Base-by-base conservation (phyloP, 2,113 vertebrate species). In the Sula dactylatra region DNA sequence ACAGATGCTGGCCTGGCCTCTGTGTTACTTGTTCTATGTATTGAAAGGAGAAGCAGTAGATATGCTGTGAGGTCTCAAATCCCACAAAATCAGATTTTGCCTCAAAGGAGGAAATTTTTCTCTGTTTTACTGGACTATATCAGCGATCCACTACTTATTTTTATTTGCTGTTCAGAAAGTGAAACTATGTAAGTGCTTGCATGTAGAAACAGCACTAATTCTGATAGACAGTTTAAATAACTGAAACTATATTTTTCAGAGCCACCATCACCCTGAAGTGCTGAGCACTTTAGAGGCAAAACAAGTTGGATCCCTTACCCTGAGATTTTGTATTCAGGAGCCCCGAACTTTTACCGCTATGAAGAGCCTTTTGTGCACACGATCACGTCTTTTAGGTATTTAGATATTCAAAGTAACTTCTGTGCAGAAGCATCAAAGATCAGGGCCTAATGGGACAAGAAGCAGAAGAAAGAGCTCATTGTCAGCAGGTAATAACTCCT, bases 401-500 rank as follows among this genome's bases (percentile, higher is more conserved):
- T 84, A 94, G 83, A 49, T 94, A 96, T 94, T 94, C 90, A 67
- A 42, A 95, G 20, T 54, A 55, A 67, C 92, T 95, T 56, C 92
- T 61, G 76, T 94, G 88, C 83, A 91, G 90, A 83, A 86, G 80
- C 88, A 84, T 89, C 86, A 92, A 94, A 95, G 97, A 97, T 97
- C 94, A 92, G 93, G 94, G 92, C 96, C 96, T 96, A 91, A 93
- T 96, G 94, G 96, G 93, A 97, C 96, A 93, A 95, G 96, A 74
- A 96, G 80, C 91, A 91, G 91, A 96, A 97, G 96, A 95, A 96
- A 94, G 96, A 96, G 96, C 94, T 97, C 94, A 84, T 95, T 96
- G 96, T 96, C 96, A 92, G 86, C 19, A 96, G 88, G 88, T 96
- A 96, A 97, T 97, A 94, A 96, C 92, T 96, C 95, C 85, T 96